Conservation (phyloP, 2,888 invertebrate genomes). For the Odontocolon sp. region DNA sequence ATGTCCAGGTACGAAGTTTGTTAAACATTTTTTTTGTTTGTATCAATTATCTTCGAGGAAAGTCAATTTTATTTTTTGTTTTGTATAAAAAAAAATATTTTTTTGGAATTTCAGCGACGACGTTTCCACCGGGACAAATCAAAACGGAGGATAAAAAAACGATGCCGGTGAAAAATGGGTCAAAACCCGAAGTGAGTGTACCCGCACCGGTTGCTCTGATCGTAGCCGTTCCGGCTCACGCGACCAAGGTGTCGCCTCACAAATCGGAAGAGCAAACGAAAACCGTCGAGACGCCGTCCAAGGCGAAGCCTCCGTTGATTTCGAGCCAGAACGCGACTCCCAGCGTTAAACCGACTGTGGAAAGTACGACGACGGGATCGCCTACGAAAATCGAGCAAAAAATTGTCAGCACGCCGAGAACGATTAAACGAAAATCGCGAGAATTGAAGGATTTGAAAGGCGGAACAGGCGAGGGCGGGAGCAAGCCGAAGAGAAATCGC, state of each 20-base stretch:
- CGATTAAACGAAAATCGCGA: conserved; percentile 75
- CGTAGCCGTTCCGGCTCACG: conserved; percentile 26
- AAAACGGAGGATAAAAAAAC: conserved; percentile 76
- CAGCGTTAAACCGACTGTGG: conserved; percentile 56
- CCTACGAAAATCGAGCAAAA: conserved; percentile 77
- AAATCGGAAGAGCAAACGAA: conserved; percentile 57
- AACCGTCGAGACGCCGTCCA: conserved; percentile 31
- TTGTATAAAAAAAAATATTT: too few relatives aligned
- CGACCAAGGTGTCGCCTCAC: conserved; percentile 56
- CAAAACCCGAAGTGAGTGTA: conserved; percentile 71
- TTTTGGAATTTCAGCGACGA: conserved; percentile 57
- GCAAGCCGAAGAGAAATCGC: conserved; percentile 83
- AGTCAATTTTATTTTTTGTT: not conserved
- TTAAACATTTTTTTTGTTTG: not conserved
- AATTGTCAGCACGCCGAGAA: conserved; percentile 68
- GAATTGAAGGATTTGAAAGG: conserved; percentile 77
- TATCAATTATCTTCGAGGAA: not conserved
- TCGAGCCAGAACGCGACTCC: conserved; percentile 13
- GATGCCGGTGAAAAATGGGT: conserved; percentile 65
- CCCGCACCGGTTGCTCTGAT: too few relatives aligned
- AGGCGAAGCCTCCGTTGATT: conserved; percentile 26
- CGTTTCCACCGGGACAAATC: conserved; percentile 64
- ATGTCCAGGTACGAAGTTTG: conserved; percentile 63
- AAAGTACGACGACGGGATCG: conserved; percentile 66
- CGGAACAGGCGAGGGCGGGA: conserved; percentile 73